phyloP scores from a whole-genome alignment of 2,113 vertebrate genomes.

The Nannobrachium achirus region DNA sequence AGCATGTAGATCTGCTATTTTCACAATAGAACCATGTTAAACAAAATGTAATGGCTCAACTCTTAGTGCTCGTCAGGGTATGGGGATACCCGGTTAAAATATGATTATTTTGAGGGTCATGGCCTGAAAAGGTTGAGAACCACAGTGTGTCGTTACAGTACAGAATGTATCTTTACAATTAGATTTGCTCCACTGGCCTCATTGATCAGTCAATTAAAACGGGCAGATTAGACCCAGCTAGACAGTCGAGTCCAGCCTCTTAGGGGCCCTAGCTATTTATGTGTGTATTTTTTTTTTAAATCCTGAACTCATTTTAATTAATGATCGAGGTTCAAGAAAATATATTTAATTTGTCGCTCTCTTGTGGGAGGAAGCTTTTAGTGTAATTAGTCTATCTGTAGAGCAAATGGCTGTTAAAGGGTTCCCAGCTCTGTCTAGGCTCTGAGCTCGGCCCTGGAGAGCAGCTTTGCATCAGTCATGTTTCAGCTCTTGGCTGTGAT shows the following conservation, averaged over 20 bases:
- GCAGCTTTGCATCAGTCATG: conserved; percentile 48
- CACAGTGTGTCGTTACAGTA: no score
- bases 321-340: conserved; percentile 33
- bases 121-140: no score
- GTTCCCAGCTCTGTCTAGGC: conserved; percentile 33
- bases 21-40: no score
- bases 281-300: conserved; percentile 22
- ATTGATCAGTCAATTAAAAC: conserved; percentile 24
- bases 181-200: no score
- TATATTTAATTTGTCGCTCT: conserved; percentile 32
- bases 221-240: conserved; percentile 24
- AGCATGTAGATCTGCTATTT: no score
- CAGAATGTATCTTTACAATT: no score
- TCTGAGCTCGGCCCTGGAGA: conserved; percentile 16
- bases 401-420: conserved; percentile 57
- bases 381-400: conserved; percentile 60
- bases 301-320: conserved; percentile 46
- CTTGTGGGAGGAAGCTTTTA: conserved; percentile 39
- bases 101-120: no score
- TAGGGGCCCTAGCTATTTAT: conserved; percentile 20
- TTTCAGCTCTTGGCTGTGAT: conserved; percentile 49
- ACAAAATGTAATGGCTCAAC: no score
- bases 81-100: no score
- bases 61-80: no score
- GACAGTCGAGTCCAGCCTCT: not conserved